phyloP scores from a whole-genome alignment of 2,113 vertebrate species.

The Arothron firmamentum region DNA sequence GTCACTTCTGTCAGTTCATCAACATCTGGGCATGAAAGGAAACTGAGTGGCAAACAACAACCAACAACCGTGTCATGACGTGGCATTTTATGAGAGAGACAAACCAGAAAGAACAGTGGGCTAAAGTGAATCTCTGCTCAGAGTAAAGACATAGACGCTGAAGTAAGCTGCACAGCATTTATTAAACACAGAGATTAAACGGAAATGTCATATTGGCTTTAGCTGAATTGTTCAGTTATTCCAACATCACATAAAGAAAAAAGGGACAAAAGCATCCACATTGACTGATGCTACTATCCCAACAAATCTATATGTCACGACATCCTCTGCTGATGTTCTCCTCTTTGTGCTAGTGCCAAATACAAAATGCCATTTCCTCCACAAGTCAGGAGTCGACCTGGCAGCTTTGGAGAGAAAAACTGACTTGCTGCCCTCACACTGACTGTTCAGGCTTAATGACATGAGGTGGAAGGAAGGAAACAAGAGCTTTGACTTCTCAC shows the following conservation, averaged over 20 bases:
- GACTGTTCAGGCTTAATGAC: constrained; percentile 22
- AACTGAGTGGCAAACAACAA: too few species aligned
- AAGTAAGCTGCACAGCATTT: too few species aligned
- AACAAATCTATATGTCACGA: constrained; percentile 24
- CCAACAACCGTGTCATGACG: too few species aligned
- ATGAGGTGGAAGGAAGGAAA: constrained; percentile 36
- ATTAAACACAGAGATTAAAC: too few species aligned
- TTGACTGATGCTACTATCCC: constrained; percentile 7
- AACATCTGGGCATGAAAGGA: background rate
- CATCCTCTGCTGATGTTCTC: constrained; percentile 21
- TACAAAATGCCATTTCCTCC: constrained; percentile 33
- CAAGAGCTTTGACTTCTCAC: constrained; percentile 26
- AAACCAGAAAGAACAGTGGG: too few species aligned
- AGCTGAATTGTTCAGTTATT: background rate
- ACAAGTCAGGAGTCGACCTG: constrained; percentile 11
- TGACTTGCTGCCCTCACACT: constrained; percentile 20
- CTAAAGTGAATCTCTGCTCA: too few species aligned
- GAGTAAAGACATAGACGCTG: too few species aligned
- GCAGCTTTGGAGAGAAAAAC: constrained; percentile 19
- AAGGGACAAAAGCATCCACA: background rate
- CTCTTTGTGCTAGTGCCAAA: constrained; percentile 15
- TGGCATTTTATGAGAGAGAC: too few species aligned
- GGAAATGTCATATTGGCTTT: background rate
- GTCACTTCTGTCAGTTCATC: background rate
- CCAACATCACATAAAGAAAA: background rate